Conservation (phyloP, 37 sponge, comb jelly and placozoan genomes). For the Lycopodina hypogea region DNA sequence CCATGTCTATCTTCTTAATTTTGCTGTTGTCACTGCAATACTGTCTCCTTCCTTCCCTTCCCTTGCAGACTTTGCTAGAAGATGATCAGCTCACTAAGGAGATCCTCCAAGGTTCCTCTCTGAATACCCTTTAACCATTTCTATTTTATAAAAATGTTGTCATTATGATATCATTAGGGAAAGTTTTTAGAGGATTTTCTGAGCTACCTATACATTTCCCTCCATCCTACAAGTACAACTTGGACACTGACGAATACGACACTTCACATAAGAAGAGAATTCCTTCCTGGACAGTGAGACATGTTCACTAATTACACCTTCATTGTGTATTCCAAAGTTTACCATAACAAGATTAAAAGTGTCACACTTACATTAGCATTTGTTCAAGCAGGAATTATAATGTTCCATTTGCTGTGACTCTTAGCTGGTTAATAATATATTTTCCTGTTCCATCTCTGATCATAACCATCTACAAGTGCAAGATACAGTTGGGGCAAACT, state of each 20-base stretch:
- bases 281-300: conserved; percentile 89
- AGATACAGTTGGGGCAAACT: too few relatives aligned
- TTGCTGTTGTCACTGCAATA: conserved; percentile 69
- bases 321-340: too few relatives aligned
- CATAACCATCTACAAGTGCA: too few relatives aligned
- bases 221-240: conserved; percentile 82
- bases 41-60: conserved; percentile 32
- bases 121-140: not conserved
- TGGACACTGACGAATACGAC: conserved; percentile 70
- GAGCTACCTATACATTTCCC: conserved; percentile 78
- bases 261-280: conserved; percentile 65
- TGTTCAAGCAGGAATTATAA: too few relatives aligned
- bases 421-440: too few relatives aligned
- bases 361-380: too few relatives aligned
- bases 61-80: conserved; percentile 41
- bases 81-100: conserved; percentile 68
- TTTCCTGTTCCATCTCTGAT: too few relatives aligned
- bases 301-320: conserved; percentile 79
- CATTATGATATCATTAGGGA: conserved; percentile 18
- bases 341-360: too few relatives aligned
- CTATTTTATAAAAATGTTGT: not conserved
- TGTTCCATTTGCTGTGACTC: too few relatives aligned
- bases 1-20: too few relatives aligned
- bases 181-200: conserved; percentile 61
- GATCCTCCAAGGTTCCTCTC: conserved; percentile 69